phyloP scores from a whole-genome alignment of 1,140 invertebrate species.

The Macrotrachela quadricornifera region DNA sequence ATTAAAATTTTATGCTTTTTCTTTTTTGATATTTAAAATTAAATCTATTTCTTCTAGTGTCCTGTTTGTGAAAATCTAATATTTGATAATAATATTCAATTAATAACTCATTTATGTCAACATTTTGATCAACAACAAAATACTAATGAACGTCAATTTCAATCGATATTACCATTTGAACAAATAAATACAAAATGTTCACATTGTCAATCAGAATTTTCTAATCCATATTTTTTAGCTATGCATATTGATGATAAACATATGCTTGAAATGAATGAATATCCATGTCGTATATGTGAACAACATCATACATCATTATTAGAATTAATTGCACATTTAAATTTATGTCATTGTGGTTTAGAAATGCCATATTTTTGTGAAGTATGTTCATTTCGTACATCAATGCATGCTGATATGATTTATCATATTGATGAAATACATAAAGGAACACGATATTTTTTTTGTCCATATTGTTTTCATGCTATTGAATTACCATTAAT shows the following conservation, averaged over 20 bases:
- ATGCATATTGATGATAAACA: constrained; percentile 6
- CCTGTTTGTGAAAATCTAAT: neutral
- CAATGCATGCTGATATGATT: constrained; percentile 7
- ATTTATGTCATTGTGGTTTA: neutral
- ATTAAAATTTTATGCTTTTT: too few species aligned
- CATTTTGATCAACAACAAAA: constrained; percentile 3
- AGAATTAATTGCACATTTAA: constrained; percentile 2
- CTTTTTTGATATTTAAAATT: too few species aligned
- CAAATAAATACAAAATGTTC: constrained; percentile 4
- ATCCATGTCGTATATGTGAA: constrained; percentile 8
- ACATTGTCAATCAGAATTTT: constrained; percentile 1
- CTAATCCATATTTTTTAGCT: neutral
- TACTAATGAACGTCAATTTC: too few species aligned
- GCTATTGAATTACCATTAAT: constrained; percentile 3
- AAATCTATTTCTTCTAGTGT: too few species aligned
- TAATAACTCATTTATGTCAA: constrained; percentile 5
- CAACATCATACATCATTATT: neutral
- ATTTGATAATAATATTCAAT: constrained; percentile 5
- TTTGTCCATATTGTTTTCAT: constrained; percentile 9
- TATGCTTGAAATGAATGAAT: constrained; percentile 1
- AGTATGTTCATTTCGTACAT: constrained; percentile 7
- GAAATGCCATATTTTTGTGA: constrained; percentile 10
- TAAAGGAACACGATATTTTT: neutral
- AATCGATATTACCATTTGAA: neutral
- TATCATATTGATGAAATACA: constrained; percentile 8